Conservation (phyloP, 2,113 vertebrate species). For the Fregata magnificens region DNA sequence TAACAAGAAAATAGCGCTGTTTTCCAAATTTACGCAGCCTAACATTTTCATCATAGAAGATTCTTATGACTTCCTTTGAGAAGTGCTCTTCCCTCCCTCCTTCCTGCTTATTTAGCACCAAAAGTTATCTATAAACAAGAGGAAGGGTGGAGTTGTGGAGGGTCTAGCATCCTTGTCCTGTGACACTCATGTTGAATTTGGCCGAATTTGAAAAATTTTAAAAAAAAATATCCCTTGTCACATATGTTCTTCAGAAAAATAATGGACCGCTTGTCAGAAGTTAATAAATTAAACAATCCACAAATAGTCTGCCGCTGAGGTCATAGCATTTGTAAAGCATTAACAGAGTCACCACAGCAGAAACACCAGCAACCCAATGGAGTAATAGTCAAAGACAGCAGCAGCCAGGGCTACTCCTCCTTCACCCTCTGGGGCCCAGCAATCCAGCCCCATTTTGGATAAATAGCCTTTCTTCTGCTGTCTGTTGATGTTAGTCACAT, state of each 20-base stretch:
- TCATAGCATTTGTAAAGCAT: conserved; percentile 29
- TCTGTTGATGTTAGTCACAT: background rate
- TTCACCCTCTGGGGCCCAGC: background rate
- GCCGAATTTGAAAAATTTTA: background rate
- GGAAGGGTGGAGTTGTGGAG: background rate
- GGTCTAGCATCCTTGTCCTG: background rate
- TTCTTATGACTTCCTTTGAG: background rate
- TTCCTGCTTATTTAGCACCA: conserved; percentile 4
- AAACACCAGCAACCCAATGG: background rate
- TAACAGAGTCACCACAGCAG: background rate
- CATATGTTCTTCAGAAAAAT: background rate
- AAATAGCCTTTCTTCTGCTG: background rate
- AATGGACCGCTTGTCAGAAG: background rate
- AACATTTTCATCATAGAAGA: background rate
- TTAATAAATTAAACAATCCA: background rate
- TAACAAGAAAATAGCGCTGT: background rate
- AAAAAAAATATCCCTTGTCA: background rate
- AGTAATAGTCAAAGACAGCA: background rate
- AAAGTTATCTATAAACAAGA: too few relatives aligned
- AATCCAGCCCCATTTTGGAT: background rate
- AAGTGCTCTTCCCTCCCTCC: background rate
- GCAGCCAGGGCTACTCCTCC: background rate
- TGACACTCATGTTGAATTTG: background rate
- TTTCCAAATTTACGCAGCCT: background rate
- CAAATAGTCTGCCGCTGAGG: background rate